Evolutionary conservation across 2,113 vertebrate species (phyloP), one percentile per base, ranked within the genome.

Genomic region (Cranoglanis bouderius): DNA sequence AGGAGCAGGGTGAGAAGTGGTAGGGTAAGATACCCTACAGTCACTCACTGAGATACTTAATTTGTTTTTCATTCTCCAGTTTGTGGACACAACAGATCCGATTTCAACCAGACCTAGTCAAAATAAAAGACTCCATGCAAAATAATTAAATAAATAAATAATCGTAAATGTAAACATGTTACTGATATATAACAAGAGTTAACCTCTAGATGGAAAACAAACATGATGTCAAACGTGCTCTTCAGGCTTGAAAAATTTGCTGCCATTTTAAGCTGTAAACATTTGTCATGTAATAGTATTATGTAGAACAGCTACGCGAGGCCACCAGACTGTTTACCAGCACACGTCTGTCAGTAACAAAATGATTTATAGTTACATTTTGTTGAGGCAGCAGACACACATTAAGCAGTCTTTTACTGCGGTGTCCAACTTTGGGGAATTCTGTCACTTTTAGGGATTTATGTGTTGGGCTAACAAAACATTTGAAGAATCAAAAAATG

Each of bases 351-450:
- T 82, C 49, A 57, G 80, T 21, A n/a, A 57, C 80, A 21, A 19
- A 12, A 81, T 82, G 80, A 82, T 82, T 82, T 82, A 82, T 82
- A 35, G 53, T 38, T 82, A 55, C 29, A 35, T 82, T 82, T 82
- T 57, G 49, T 82, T 12, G 80, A 35, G 51, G 51, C 80, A 82
- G 80, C 49, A 82, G 80, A 82, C 49, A 35, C 0, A 1, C 80
- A 53, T 81, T 57, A 57, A 55, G 51, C 29, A 9, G n/a, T 35
- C 21, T 9, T 35, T 51, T 82, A 82, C 29, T 35, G 26, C 61
- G 1, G 57, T 63, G 26, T 7, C 59, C 24, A 26, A 61, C 21
- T 55, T 21, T 82, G 51, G n/a, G 80, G 49, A 57, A 82, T 82
- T 51, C 51, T 57, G 53, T 57, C 13, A 49, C 3, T 51, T n/a